Conservation (phyloP, 2,888 invertebrate species). For the Camptogramma bilineatum region DNA sequence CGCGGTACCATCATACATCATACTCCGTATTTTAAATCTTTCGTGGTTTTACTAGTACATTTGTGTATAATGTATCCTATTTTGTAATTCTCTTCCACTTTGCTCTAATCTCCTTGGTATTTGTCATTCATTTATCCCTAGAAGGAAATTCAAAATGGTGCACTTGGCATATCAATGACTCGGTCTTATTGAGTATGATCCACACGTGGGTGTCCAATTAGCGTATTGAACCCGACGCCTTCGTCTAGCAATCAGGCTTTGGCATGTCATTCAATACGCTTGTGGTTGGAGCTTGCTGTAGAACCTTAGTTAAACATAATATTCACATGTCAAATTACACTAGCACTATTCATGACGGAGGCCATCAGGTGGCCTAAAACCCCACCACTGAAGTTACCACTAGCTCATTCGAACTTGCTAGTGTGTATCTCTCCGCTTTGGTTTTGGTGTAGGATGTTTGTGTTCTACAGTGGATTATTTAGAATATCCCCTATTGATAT, state of each 20-base stretch:
- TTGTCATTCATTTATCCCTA: not conserved
- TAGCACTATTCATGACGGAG: not conserved
- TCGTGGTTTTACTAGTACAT: not conserved
- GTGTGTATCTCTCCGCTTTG: not conserved
- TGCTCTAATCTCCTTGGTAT: not conserved
- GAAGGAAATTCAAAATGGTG: not conserved
- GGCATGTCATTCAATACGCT: conserved; percentile 19
- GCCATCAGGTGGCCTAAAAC: too few relatives aligned
- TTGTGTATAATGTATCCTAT: not conserved
- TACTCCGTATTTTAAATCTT: not conserved
- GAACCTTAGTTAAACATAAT: not conserved
- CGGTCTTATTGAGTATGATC: conserved; percentile 10
- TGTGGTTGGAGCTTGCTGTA: conserved; percentile 5
- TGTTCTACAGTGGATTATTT: too few relatives aligned
- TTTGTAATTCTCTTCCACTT: not conserved
- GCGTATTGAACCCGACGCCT: conserved; percentile 10
- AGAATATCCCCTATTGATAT: not conserved
- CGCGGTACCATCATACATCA: not conserved
- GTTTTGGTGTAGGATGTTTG: not conserved
- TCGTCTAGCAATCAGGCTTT: conserved; percentile 23
- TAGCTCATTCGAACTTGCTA: not conserved
- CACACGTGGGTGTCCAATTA: conserved; percentile 23
- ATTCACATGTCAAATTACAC: not conserved
- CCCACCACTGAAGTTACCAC: too few relatives aligned
- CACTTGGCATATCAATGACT: not conserved